Evolutionary conservation across 64 coral and sea anemone genomes (phyloP), one percentile per base, ranked within the genome.

Genomic region (Acropora yongei): DNA sequence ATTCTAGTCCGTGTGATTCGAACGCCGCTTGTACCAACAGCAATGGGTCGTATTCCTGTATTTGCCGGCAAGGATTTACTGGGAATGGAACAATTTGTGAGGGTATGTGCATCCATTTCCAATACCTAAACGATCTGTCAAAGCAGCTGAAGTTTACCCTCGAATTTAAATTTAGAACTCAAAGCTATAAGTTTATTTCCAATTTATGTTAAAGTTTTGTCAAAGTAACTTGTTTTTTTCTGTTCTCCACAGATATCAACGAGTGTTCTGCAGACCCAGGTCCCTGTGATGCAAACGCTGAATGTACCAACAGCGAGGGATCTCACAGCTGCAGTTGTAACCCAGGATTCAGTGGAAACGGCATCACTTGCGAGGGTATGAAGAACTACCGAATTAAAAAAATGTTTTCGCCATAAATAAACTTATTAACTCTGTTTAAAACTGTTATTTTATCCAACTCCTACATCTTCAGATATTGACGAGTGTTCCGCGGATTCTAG

Each of bases 291-390:
- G 49, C 11, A 40, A 69, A 80, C 69, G 88, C 77, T 20, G 78
- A 66, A 2, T 90, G 88, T 41, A 80, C 19, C 41, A 90, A 90
- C 88, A 90, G 74, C 9, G 3, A 48, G 1, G 76, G 76, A 8
- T 90, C 88, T 11, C 69, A 68, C 58, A 66, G 41, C 8, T 90
- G 88, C n/a, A 72, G 47, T 39, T 90, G 88, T 44, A 80, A 30
- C 12, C 76, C 40, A 71, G 88, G 89, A 6, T 91, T 75, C 11
- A 76, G 67, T 53, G 89, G 89, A n/a, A 61, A 91, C 77, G 89
- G 89, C 1, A 60, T 19, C 7, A 39, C 4, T 44, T 90, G 88
- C 47, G 49, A 79, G 9, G 88, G 77, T 90, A 76, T 14, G 51
- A 55, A 10, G 51, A 7, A 55, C 10, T 10, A 63, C 58, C 2